Evolutionary conservation across 2,113 vertebrate species (phyloP).

Genomic region (Petromus typicus): DNA sequence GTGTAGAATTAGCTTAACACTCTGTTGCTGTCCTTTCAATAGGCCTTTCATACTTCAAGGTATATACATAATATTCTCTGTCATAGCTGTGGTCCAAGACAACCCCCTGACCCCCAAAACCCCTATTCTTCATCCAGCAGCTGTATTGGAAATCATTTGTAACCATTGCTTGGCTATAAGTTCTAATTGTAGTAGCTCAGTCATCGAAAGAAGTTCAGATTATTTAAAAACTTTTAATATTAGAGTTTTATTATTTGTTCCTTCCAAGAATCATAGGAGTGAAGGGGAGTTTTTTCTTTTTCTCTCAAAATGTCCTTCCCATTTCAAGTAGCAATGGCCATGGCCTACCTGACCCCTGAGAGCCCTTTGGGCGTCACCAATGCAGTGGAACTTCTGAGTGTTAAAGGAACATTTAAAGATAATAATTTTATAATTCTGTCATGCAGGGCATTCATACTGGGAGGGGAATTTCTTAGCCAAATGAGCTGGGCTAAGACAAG

Average conservation of each 20-base stretch:
- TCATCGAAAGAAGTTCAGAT: constrained; percentile 17
- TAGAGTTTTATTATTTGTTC: background rate
- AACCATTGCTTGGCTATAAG: background rate
- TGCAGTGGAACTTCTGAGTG: background rate
- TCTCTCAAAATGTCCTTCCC: background rate
- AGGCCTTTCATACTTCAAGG: background rate
- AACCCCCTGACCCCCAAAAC: background rate
- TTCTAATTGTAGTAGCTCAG: background rate
- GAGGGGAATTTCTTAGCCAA: background rate
- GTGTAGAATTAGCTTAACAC: background rate
- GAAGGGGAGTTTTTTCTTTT: background rate
- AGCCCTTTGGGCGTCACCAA: background rate
- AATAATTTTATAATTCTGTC: background rate
- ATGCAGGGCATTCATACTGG: background rate
- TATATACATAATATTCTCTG: background rate
- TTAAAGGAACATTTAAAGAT: background rate
- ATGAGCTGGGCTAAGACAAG: background rate
- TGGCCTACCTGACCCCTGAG: background rate
- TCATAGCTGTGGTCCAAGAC: background rate
- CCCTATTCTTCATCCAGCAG: background rate
- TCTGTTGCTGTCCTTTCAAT: background rate
- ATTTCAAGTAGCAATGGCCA: background rate
- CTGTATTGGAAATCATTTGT: background rate
- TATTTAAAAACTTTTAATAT: background rate
- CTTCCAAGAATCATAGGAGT: background rate